Conservation (phyloP, 1,140 invertebrate species). For the Eupristina koningsbergeri region DNA sequence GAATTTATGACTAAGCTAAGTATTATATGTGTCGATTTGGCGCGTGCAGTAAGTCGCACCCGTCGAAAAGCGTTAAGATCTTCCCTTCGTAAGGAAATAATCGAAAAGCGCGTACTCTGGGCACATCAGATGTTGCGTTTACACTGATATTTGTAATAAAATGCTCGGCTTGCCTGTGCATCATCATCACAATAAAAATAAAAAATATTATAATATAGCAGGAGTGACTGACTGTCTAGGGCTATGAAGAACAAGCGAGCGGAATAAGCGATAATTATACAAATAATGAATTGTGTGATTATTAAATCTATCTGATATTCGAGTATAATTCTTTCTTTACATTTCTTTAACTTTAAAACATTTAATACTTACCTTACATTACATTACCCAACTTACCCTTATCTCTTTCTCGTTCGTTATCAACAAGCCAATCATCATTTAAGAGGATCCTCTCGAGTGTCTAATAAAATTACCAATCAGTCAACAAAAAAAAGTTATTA, state of each 20-base stretch:
- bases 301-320: slow-evolving; percentile 49
- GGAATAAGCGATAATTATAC: slow-evolving; percentile 30
- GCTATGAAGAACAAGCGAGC: slow-evolving; percentile 37
- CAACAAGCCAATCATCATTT: too few relatives aligned
- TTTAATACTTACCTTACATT: too few relatives aligned
- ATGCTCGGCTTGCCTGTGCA: slow-evolving; percentile 22
- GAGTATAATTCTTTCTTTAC: not conserved
- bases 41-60: not conserved
- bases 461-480: too few relatives aligned
- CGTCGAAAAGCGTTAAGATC: slow-evolving; percentile 25
- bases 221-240: slow-evolving; percentile 17
- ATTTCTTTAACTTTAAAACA: not conserved
- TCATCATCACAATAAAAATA: not conserved
- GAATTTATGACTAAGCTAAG: slow-evolving; percentile 35
- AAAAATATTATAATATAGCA: slow-evolving; percentile 26
- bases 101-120: slow-evolving; percentile 31
- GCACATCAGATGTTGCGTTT: slow-evolving; percentile 24
- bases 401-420: too few relatives aligned
- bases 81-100: slow-evolving; percentile 41
- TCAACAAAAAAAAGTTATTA: too few relatives aligned
- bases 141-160: slow-evolving; percentile 46
- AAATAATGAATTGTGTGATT: slow-evolving; percentile 44
- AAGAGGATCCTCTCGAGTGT: too few relatives aligned
- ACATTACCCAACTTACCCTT: too few relatives aligned
- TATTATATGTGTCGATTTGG: slow-evolving; percentile 30